Base-by-base conservation (phyloP, 2,888 invertebrate species). In the Zaprionus obscuricornis region DNA sequence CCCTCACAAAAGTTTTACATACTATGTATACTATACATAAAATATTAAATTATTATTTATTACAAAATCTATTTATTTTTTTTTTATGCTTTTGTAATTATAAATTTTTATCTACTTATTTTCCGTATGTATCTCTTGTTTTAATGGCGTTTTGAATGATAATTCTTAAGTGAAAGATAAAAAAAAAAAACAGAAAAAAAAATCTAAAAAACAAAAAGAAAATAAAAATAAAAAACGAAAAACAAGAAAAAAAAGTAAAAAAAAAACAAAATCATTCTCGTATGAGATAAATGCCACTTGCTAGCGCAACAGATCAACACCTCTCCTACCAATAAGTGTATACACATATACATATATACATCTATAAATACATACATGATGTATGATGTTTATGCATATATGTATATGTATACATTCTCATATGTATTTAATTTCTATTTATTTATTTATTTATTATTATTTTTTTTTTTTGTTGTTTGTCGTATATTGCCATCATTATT, bases 251-350 rank as follows among this genome's bases (percentile, higher is more conserved):
- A 45, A 58, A 66, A 63, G 54, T 33, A 51, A 47, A 64, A 57
- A 7, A 22, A 22, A 22, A 22, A 42, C 62, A 54, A 66, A 62
- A 57, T 18, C 42, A 16, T 13, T 50, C 24, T 60, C 42, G 40
- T 57, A 18, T 39, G 39, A 45, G 46, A 65, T 26, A 36, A 16
- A 66, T 60, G 51, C 63, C 73, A 72, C 52, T 72, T 83, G 83
- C 68, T 75, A 87, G 83, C 79, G 87, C 86, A 87, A 88, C 87
- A 88, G 87, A 88, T 89, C 90, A 90, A 90, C 89, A 90, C 90
- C 89, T 89, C 90, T 90, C 90, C 90, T 90, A 85, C 88, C 86
- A 82, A 65, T 42, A 64, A 75, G 73, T 60, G 39, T 55, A 42
- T 52, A 45, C 24, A 52, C 56, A 49, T 67, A 56, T 56, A 56